Base-by-base conservation (phyloP, 2,113 vertebrate species). In the Colinus virginianus region DNA sequence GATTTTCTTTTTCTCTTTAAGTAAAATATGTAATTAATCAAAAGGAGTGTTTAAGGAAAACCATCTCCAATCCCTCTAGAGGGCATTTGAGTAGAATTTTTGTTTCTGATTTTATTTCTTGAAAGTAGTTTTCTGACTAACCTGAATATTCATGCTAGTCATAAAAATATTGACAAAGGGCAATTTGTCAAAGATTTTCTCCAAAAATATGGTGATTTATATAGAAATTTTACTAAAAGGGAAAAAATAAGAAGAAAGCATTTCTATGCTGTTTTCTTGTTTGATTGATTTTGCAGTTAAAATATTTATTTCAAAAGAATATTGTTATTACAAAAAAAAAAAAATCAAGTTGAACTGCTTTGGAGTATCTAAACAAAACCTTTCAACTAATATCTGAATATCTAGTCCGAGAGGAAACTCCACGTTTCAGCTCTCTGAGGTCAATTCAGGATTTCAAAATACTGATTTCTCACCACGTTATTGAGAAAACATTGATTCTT, bases 221-320 rank as follows among this genome's bases (percentile, higher is more conserved):
- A n/a, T 18, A 4, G 61, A 75, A 75, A 55, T 86, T 49, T 84
- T 67, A 84, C 8, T 9, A 23, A 46, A 40, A 0, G 2, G 2
- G 13, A 1, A 26, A 23, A 22, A 62, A 58, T 7, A 2, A 28
- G 58, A 67, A 78, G 9, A 59, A 80, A 66, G 1, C 4, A 22
- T 66, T 81, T 78, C 56, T 87, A 30, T 11, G 55, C 23, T 46
- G 17, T 58, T 32, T 12, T 42, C 62, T 1, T 23, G 20, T 67
- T n/a, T 62, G 48, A 15, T 11, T 16, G 4, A 8, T 32, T 71
- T 87, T 67, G n/a, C 7, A 42, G 38, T 45, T 74, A 77, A 6
- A 40, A 6, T 76, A 45, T 71, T 85, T 91, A 45, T 71, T 88
- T 90, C 8, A 69, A 74, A 91, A 42, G 21, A 90, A 64, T 36